Base-by-base conservation (phyloP, 1,140 invertebrate species). In the Euura saliciscinereae region DNA sequence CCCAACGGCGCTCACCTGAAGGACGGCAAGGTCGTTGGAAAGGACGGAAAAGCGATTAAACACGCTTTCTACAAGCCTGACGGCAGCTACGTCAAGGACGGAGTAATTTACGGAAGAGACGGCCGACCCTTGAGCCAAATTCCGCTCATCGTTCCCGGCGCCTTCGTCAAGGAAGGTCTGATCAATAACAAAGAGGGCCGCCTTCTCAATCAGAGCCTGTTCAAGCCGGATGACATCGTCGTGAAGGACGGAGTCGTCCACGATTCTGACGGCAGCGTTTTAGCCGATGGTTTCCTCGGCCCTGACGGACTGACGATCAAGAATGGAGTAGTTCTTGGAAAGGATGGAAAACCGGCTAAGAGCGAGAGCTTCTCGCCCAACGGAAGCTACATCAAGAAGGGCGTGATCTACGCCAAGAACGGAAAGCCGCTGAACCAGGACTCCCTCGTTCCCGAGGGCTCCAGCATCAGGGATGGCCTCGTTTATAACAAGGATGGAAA, bases 51-150 rank as follows among this genome's bases (percentile, higher is more conserved):
- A 68, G 5, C 71, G 0, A 74, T 87, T 3, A 87, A 87, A 73
- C 79, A 84, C 10, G 82, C 85, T 0, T 87, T 80, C 66, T 86
- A 84, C 69, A 86, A 86, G 68, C 78, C 81, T 0, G 82, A 87
- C 59, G 85, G 85, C 11, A 86, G 84, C 72, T 86, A 82, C 44
- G 74, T 87, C 1, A 86, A 85, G 69, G 86, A 87, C 44, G 86
- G 86, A 6, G 73, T 84, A 1, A 80, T 87, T 74, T 70, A 84
- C 51, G 80, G 76, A 2, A 83, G 79, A 42, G 84, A 86, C 45
- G 84, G 80, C 2, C 79, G 80, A 65, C 74, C 75, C 0, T 2
- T 85, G 0, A 86, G 79, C 72, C 84, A 84, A 66, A 85, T 86
- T 74, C 86, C 86, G 28, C 68, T 85, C 6, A 85, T 87, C 65